These are phyloP conservation scores for Progne subis DNA, from an alignment of 2,113 vertebrate genomes.

Conservation along the genomic window DNA sequence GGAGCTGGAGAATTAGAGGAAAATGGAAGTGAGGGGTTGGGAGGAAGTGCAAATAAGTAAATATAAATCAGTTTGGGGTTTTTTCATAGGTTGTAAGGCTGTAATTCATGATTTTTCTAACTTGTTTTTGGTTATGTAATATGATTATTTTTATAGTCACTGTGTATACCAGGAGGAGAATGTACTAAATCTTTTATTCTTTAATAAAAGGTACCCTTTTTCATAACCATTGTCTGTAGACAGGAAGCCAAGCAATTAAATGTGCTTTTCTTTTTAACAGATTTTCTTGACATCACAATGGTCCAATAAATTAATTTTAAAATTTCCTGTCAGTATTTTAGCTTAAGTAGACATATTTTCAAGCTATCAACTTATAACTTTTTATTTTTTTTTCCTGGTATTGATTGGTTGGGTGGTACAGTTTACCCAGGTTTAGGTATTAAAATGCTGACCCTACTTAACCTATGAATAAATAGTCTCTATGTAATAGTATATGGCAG, in stretches of 20 bases:
- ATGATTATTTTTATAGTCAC: not conserved
- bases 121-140: not conserved
- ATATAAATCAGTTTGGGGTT: accelerated
- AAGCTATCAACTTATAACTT: not conserved
- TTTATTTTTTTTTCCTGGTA: not conserved
- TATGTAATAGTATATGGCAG: not conserved
- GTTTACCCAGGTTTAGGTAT: not conserved
- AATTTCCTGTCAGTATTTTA: not conserved
- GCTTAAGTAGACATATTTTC: not conserved
- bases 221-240: not conserved
- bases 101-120: not conserved
- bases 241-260: not conserved
- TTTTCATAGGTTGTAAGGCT: not conserved
- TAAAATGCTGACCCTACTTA: not conserved
- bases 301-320: not conserved
- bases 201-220: not conserved
- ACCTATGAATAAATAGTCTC: not conserved
- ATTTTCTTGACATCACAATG: not conserved
- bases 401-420: not conserved
- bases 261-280: not conserved
- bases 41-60: not conserved
- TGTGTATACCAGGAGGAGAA: not conserved
- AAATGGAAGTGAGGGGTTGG: not conserved
- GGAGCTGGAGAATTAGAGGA: not conserved
- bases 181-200: not conserved